Evolutionary conservation across 2,888 invertebrate species (phyloP).

Genomic region (Protula sp.): DNA sequence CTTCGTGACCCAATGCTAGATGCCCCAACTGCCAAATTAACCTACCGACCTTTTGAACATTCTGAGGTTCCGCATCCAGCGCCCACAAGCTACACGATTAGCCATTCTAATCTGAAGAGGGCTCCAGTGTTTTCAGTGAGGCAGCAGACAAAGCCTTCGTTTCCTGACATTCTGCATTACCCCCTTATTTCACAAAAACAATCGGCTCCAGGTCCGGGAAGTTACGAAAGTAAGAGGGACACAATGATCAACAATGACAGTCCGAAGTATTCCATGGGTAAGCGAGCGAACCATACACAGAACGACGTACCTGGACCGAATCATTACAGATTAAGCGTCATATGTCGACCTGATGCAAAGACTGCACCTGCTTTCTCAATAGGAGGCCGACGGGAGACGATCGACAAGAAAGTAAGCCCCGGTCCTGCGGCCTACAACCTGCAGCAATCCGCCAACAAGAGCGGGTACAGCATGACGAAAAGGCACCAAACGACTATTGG

Average conservation of each 20-base stretch:
- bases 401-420: not conserved
- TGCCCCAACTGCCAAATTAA: conserved; percentile 21
- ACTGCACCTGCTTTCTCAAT: not conserved
- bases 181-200: not conserved
- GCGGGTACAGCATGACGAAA: not conserved
- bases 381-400: not conserved
- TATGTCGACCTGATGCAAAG: not conserved
- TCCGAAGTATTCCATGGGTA: not conserved
- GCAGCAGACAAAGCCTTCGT: conserved; percentile 4
- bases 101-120: conserved; percentile 3
- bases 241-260: not conserved
- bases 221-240: not conserved
- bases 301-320: not conserved
- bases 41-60: conserved; percentile 30
- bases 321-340: not conserved
- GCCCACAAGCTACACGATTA: conserved; percentile 7
- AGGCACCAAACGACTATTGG: not conserved
- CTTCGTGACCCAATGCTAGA: conserved; percentile 10
- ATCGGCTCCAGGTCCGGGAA: not conserved
- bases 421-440: not conserved
- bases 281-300: not conserved
- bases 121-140: conserved; percentile 6
- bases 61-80: conserved; percentile 8
- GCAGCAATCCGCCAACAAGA: not conserved
- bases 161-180: conserved; percentile 12